These are phyloP conservation scores for Mungos mungo DNA, from an alignment of 2,113 vertebrate species.

Conservation along the genomic window DNA sequence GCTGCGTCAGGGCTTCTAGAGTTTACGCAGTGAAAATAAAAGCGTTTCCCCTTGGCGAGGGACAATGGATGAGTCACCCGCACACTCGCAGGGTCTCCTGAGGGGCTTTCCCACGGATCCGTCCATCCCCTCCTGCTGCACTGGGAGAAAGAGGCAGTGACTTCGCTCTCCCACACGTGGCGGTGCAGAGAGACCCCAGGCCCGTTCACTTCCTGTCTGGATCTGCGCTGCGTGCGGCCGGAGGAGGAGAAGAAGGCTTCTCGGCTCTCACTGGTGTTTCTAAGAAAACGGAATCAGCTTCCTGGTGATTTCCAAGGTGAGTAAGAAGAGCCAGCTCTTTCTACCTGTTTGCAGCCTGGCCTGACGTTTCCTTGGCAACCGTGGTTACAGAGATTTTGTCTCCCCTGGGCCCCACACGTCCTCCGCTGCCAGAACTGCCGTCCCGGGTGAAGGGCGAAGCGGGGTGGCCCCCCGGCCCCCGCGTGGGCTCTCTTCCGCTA, in stretches of 20 bases:
- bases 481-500: neutral
- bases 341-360: slow-evolving; percentile 72
- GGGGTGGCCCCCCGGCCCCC: slow-evolving; percentile 28
- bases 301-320: slow-evolving; percentile 58
- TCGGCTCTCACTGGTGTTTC: neutral
- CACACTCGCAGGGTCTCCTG: accelerated
- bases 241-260: neutral
- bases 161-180: neutral
- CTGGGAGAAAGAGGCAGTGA: neutral
- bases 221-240: neutral
- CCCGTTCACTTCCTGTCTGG: neutral
- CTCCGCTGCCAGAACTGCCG: slow-evolving; percentile 65
- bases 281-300: neutral
- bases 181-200: accelerated
- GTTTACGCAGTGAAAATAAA: neutral
- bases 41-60: no score
- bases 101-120: neutral
- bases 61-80: neutral
- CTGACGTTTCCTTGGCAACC: slow-evolving; percentile 76
- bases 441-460: slow-evolving; percentile 53
- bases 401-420: slow-evolving; percentile 63
- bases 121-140: no score
- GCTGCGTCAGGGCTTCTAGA: neutral
- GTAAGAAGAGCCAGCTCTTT: slow-evolving; percentile 41
- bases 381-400: slow-evolving; percentile 60